A percentile compares a stretch with the other conserved stretches of the same genome.
These are phyloP conservation scores for Ivindomyrus marchei DNA, from an alignment of 2,113 vertebrate species.

Conservation along the genomic window DNA sequence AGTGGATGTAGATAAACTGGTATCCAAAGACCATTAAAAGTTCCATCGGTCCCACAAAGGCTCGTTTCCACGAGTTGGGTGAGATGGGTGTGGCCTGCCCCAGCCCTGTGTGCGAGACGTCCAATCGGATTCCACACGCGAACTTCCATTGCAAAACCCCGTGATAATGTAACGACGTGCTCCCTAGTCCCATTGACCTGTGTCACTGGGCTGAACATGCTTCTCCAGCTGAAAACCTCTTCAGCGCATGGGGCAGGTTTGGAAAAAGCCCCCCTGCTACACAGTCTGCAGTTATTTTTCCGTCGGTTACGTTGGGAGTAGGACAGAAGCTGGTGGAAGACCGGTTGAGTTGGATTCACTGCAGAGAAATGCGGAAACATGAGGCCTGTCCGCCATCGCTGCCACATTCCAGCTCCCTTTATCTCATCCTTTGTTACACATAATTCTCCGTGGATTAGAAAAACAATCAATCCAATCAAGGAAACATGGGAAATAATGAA, in stretches of 20 bases:
- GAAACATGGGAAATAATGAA: slow-evolving; percentile 23
- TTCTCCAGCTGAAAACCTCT: neutral
- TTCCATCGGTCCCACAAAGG: slow-evolving; percentile 21
- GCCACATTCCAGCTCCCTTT: slow-evolving; percentile 44
- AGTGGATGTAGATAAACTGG: slow-evolving; percentile 23
- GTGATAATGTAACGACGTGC: neutral
- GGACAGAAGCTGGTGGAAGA: neutral
- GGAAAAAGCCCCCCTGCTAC: neutral
- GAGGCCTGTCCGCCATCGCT: slow-evolving; percentile 35
- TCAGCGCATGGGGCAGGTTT: neutral
- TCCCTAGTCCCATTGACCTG: neutral
- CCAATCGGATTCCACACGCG: neutral
- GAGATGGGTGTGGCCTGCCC: neutral
- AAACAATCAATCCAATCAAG: slow-evolving; percentile 68
- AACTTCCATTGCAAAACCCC: neutral
- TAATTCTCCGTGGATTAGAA: slow-evolving; percentile 67
- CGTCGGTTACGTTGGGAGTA: neutral
- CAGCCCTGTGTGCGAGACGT: neutral
- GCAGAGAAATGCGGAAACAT: slow-evolving; percentile 27
- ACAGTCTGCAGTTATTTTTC: neutral
- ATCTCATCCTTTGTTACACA: slow-evolving; percentile 53
- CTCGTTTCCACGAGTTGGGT: neutral
- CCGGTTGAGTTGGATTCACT: slow-evolving; percentile 19
- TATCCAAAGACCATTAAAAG: slow-evolving; percentile 24
- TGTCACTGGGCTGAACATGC: neutral